Evolutionary conservation across 2,888 invertebrate genomes (phyloP).

Genomic region (Disparrhopalites patrizii): DNA sequence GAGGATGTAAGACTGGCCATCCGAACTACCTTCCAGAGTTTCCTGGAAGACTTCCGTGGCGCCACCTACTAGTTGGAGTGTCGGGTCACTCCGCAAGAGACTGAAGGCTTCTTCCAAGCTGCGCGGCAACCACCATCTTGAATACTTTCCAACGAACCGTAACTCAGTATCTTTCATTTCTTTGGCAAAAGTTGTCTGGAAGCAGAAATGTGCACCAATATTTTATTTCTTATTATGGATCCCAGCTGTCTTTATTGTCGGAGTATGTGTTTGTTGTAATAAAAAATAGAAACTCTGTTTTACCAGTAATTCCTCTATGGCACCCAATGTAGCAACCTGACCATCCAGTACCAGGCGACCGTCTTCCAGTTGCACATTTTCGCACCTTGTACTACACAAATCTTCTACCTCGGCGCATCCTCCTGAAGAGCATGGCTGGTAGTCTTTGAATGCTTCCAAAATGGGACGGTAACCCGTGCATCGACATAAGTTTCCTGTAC

Average conservation of each 20-base stretch:
- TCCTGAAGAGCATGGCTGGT: background rate
- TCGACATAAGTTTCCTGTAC: conserved; percentile 69
- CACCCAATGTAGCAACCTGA: background rate
- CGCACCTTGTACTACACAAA: conserved; percentile 2
- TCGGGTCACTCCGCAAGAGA: background rate
- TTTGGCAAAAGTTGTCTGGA: background rate
- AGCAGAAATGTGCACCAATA: background rate
- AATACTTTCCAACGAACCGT: background rate
- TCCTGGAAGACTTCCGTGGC: conserved; percentile 10
- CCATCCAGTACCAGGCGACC: background rate
- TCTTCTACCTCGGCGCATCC: conserved; percentile 13
- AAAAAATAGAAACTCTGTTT: no score
- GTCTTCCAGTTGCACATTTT: conserved; percentile 1
- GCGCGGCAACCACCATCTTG: conserved; percentile 2
- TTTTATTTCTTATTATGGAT: background rate
- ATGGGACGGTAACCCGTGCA: conserved; percentile 95
- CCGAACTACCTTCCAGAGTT: background rate
- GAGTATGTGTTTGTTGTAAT: no score
- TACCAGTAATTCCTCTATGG: conserved; percentile 32
- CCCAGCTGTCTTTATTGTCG: background rate
- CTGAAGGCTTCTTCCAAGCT: conserved; percentile 8
- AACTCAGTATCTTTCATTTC: background rate
- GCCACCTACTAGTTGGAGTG: background rate
- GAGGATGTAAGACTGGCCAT: background rate
- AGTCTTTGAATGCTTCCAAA: conserved; percentile 82